These are phyloP conservation scores for Gyps fulvus DNA, from an alignment of 2,113 vertebrate genomes.

Conservation along the genomic window DNA sequence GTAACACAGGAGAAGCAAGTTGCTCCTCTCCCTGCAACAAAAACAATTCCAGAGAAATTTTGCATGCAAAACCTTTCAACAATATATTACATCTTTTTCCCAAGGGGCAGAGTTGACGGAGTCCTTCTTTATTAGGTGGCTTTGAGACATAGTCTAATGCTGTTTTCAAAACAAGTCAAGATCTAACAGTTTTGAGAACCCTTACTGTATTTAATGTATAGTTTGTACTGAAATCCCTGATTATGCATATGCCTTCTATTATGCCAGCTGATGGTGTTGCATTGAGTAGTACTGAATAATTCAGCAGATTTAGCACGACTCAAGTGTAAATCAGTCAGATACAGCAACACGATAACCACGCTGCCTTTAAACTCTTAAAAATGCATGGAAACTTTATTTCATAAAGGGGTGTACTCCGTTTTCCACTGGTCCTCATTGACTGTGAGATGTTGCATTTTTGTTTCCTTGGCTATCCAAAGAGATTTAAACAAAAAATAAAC, in stretches of 20 bases:
- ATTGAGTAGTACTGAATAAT: constrained; percentile 72
- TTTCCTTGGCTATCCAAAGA: constrained; percentile 14
- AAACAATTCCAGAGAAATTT: background rate
- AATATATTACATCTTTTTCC: background rate
- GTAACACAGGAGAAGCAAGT: background rate
- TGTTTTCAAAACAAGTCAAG: constrained; percentile 35
- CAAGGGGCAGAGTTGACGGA: background rate
- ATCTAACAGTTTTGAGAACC: background rate
- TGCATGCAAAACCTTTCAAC: background rate
- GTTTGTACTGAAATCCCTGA: constrained; percentile 52
- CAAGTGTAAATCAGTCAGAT: constrained; percentile 75
- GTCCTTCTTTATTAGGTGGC: background rate
- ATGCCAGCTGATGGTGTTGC: constrained; percentile 60
- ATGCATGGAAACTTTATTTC: constrained; percentile 53
- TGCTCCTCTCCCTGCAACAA: background rate
- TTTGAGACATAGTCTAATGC: background rate
- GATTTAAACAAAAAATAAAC: constrained; percentile 70
- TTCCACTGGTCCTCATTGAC: background rate
- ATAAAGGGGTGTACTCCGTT: background rate
- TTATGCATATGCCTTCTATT: constrained; percentile 67
- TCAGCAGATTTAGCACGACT: constrained; percentile 71
- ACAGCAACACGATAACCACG: constrained; percentile 64
- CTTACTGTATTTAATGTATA: constrained; percentile 61
- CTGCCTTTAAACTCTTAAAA: constrained; percentile 69
- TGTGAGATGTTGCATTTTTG: constrained; percentile 27